Percentiles rank a stretch among this genome's conserved stretches.
Evolutionary conservation across 2,113 vertebrate genomes (phyloP).

Genomic region (Oryzias melastigma): DNA sequence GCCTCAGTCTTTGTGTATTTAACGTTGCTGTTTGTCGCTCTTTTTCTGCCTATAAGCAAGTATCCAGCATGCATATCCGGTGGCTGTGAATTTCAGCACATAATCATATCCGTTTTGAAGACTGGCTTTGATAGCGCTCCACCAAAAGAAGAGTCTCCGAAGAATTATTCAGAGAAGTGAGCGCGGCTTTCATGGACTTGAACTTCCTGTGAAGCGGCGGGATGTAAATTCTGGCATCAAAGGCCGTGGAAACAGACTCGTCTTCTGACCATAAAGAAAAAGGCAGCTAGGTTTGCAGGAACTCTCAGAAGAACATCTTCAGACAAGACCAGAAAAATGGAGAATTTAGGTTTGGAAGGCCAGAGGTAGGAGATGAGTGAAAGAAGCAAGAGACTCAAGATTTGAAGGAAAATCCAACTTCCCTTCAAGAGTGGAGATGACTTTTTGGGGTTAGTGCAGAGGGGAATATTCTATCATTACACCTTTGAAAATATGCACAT

Average conservation of each 20-base stretch:
- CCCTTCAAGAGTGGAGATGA: slow-evolving; percentile 68
- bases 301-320: slow-evolving; percentile 49
- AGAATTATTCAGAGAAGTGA: slow-evolving; percentile 43
- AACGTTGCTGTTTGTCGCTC: slow-evolving; percentile 24
- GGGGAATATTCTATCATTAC: slow-evolving; percentile 29
- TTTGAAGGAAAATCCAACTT: slow-evolving; percentile 46
- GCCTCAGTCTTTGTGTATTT: slow-evolving; percentile 22
- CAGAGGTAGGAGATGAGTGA: slow-evolving; percentile 34
- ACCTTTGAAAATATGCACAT: slow-evolving; percentile 9
- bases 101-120: slow-evolving; percentile 58
- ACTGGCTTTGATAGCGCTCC: slow-evolving; percentile 54
- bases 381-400: slow-evolving; percentile 33
- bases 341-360: slow-evolving; percentile 12
- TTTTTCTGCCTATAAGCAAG: slow-evolving; percentile 13
- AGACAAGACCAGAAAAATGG: slow-evolving; percentile 36
- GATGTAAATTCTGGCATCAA: slow-evolving; percentile 59
- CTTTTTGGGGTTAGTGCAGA: slow-evolving; percentile 70
- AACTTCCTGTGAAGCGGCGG: slow-evolving; percentile 49
- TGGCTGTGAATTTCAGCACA: slow-evolving; percentile 40
- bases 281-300: slow-evolving; percentile 33
- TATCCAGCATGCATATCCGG: slow-evolving; percentile 11
- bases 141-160: slow-evolving; percentile 44
- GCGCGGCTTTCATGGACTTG: slow-evolving; percentile 40
- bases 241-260: slow-evolving; percentile 40
- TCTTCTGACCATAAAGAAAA: slow-evolving; percentile 26